These are phyloP conservation scores for Nicator chloris DNA, from an alignment of 2,113 vertebrate genomes.

Conservation along the genomic window DNA sequence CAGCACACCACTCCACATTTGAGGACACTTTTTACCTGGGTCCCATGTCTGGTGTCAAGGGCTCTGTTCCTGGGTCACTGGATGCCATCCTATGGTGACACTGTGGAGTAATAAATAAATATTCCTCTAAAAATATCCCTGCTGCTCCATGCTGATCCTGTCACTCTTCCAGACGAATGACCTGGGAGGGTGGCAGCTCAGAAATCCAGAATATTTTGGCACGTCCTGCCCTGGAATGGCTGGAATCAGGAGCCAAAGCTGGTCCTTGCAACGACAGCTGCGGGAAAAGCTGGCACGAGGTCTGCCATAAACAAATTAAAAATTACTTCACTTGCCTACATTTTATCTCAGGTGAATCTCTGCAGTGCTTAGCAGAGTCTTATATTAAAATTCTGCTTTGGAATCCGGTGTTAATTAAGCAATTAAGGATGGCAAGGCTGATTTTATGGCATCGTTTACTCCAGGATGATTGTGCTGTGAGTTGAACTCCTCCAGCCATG, in stretches of 20 bases:
- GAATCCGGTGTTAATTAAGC: constrained; percentile 46
- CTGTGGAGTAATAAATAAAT: background rate
- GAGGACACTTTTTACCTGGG: background rate
- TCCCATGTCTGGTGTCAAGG: rapidly evolving
- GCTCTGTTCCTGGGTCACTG: background rate
- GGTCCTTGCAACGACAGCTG: background rate
- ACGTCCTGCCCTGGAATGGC: background rate
- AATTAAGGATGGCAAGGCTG: constrained; percentile 26
- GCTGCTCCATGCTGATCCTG: background rate
- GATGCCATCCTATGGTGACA: rapidly evolving
- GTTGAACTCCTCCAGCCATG: background rate
- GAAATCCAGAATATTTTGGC: background rate
- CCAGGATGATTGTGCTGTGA: background rate
- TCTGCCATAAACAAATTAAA: background rate
- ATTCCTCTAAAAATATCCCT: background rate
- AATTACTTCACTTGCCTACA: background rate
- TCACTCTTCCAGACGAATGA: background rate
- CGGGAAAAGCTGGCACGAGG: background rate
- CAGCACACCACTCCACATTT: background rate
- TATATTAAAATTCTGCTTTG: background rate
- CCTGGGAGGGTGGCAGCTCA: background rate
- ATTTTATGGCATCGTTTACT: constrained; percentile 43
- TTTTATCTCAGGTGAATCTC: background rate
- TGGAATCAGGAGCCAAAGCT: background rate
- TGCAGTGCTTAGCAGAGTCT: background rate